Evolutionary conservation across 2,888 invertebrate genomes (phyloP).

Genomic region (Bibio marci): DNA sequence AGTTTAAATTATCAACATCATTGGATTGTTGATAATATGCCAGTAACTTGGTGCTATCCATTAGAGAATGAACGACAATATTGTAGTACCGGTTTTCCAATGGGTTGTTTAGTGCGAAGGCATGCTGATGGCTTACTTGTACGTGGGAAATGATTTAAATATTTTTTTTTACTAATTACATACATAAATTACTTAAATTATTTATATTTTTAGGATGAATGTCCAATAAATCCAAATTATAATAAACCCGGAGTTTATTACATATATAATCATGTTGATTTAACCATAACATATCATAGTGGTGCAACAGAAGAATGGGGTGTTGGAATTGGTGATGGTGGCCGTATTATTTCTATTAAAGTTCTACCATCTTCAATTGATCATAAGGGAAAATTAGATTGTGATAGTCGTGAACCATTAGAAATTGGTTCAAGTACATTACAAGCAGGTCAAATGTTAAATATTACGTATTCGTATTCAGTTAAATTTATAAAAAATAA

Average conservation of each 20-base stretch:
- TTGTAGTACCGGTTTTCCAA: constrained; percentile 93
- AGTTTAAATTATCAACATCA: constrained; percentile 95
- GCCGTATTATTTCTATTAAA: constrained; percentile 73
- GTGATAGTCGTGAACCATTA: constrained; percentile 41
- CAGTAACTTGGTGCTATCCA: constrained; percentile 90
- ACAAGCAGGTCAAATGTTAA: constrained; percentile 32
- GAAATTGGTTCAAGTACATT: constrained; percentile 45
- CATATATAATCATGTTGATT: constrained; percentile 92
- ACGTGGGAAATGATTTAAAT: neutral
- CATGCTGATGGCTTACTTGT: constrained; percentile 18
- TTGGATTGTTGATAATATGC: constrained; percentile 99
- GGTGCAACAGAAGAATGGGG: constrained; percentile 80
- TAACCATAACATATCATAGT: constrained; percentile 85
- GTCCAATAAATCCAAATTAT: constrained; percentile 38
- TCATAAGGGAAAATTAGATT: constrained; percentile 34
- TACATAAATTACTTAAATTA: no score
- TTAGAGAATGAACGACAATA: constrained; percentile 57
- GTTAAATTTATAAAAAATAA: constrained; percentile 65
- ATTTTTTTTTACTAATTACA: no score
- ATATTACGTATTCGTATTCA: constrained; percentile 73
- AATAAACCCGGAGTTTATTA: constrained; percentile 63
- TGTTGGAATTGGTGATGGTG: constrained; percentile 54
- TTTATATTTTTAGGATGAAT: constrained; percentile 31
- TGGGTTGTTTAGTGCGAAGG: constrained; percentile 77
- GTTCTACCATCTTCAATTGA: constrained; percentile 42